Conservation (phyloP, 2,113 vertebrate species). For the Emydocephalus ijimae region DNA sequence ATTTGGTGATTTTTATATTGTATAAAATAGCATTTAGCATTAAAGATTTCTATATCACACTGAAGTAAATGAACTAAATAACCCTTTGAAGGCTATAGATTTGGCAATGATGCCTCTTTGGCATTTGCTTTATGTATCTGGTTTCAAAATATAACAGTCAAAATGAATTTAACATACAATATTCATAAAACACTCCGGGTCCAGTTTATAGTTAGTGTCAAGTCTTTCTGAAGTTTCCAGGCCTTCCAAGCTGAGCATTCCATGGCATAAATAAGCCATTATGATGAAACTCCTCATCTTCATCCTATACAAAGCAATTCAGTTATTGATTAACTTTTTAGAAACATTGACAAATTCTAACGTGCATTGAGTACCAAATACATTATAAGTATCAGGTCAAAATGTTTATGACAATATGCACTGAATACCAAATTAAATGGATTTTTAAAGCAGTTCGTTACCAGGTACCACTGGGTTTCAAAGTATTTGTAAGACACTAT, state of each 20-base stretch:
- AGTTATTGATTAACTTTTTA: neutral
- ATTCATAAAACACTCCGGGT: slow-evolving; percentile 48
- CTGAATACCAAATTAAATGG: neutral
- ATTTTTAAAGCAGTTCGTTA: neutral
- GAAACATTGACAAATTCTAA: neutral
- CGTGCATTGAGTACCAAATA: neutral
- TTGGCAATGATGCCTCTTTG: neutral
- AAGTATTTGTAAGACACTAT: neutral
- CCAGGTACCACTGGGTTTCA: neutral
- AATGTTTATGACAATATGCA: neutral
- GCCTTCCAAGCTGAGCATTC: slow-evolving; percentile 16
- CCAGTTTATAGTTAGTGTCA: neutral
- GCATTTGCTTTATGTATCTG: neutral
- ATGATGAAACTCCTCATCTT: slow-evolving; percentile 41
- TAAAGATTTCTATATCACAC: neutral
- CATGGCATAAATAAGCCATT: slow-evolving; percentile 42
- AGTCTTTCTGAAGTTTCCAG: neutral
- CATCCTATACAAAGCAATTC: slow-evolving; percentile 27
- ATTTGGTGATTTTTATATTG: neutral
- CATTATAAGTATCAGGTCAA: neutral
- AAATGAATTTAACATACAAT: slow-evolving; percentile 43
- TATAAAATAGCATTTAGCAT: neutral
- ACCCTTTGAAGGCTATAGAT: neutral
- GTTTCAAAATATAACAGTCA: neutral
- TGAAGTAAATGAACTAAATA: neutral